phyloP scores from a whole-genome alignment of 2,888 invertebrate species.

The Troilus luridus region DNA sequence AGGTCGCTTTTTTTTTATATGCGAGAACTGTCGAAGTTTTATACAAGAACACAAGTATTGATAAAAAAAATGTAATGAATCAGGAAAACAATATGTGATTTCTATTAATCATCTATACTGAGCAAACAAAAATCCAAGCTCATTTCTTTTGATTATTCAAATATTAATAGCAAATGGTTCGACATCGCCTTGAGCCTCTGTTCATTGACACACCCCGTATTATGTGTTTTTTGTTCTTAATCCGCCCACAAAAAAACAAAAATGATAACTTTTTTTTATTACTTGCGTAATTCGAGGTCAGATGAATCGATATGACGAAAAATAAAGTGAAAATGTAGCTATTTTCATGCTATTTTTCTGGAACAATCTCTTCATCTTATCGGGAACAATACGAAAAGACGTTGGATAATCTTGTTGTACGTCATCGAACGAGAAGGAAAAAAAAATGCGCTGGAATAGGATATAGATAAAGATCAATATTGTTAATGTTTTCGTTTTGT shows the following conservation, averaged over 20 bases:
- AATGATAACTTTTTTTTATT: background rate
- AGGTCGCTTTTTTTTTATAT: too few species aligned
- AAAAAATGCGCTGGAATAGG: background rate
- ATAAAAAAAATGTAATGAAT: background rate
- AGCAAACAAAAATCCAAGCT: background rate
- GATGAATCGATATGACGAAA: background rate
- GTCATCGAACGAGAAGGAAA: background rate
- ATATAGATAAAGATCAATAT: slow-evolving; percentile 3
- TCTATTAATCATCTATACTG: background rate
- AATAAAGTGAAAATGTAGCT: background rate
- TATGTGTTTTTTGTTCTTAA: background rate
- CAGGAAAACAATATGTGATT: background rate
- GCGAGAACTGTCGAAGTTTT: background rate
- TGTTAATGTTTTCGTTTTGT: background rate
- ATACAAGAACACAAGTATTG: background rate
- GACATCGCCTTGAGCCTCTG: background rate
- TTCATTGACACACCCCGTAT: slow-evolving; percentile 4
- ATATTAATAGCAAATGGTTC: background rate
- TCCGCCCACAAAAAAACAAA: background rate
- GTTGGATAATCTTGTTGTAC: background rate
- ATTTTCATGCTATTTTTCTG: slow-evolving; percentile 9
- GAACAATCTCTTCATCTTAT: background rate
- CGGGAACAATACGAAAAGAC: background rate
- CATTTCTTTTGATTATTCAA: background rate
- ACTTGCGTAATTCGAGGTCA: slow-evolving; percentile 27